These are phyloP conservation scores for Palythoa grandiflora DNA, from an alignment of 92 coral and sea anemone species.

Conservation along the genomic window DNA sequence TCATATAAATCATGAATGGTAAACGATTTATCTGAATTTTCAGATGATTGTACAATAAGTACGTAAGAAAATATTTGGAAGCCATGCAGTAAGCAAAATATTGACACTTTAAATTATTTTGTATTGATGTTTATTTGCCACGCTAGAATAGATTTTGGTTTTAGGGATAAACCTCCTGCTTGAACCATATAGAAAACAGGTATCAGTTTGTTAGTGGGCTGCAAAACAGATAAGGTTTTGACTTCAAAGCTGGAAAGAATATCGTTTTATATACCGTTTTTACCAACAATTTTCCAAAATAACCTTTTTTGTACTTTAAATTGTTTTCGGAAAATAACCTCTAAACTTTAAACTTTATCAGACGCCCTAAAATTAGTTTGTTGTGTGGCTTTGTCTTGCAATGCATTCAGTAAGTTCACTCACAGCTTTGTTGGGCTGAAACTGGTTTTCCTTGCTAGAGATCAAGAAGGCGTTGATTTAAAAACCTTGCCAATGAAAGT, in stretches of 20 bases:
- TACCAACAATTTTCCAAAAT: background rate
- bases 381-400: no score
- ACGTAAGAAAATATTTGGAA: conserved; percentile 9
- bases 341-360: no score
- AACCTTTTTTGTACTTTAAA: background rate
- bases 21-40: background rate
- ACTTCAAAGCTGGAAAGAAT: background rate
- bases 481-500: no score
- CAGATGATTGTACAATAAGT: background rate
- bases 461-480: background rate
- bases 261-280: background rate
- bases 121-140: background rate
- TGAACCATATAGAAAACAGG: no score
- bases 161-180: no score
- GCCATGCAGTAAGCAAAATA: background rate
- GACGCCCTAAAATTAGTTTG: no score
- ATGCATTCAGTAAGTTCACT: no score
- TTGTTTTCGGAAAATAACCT: background rate
- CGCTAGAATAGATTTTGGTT: no score
- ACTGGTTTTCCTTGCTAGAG: background rate
- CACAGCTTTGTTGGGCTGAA: background rate
- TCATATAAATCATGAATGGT: background rate
- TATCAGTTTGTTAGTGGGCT: no score
- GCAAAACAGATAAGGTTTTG: no score
- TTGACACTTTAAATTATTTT: background rate